Base-by-base conservation (phyloP, 2,797 vertebrate genomes). In the Typhlichthys eigenmanni region DNA sequence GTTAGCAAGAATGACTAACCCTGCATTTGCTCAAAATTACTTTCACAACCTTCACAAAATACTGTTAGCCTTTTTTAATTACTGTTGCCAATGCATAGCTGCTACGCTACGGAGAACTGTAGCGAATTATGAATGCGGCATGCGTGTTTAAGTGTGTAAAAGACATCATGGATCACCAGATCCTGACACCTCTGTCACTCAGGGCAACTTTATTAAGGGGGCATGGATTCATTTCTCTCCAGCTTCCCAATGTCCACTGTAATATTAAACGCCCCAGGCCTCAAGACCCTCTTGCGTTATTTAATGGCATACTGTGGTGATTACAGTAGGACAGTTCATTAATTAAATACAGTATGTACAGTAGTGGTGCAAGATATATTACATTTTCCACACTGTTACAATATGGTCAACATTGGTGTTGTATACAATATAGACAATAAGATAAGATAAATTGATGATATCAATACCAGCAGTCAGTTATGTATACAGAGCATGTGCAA, bases 151-250 rank as follows among this genome's bases (percentile, higher is more conserved):
- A 24, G 24, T 24, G 3, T 24, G 24, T 24, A 24, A 85, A 90
- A 89, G 69, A 68, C 82, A 87, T 90, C 81, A 90, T 88, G 87
- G 87, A 90, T 89, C 88, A 91, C 75, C 80, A 88, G 85, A 82
- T 89, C 66, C 67, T 58, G 78, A 72, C 69, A 60, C 78, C 65
- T 62, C 61, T 75, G 50, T 79, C 66, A 74, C 83, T 86, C 76
- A 68, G 69, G 83, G 71, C 77, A 75, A 24, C 24, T 80, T 87
- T 83, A 85, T 64, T 0, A 69, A 76, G 81, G 77, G 74, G 80
- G 71, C 55, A 71, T 67, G 75, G 64, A 80, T 83, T 84, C 74
- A 68, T 58, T 68, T 24, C 24, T 77, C 71, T 83, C 60, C 70
- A 66, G 76, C 71, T 72, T 73, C 63, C 70, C 47, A 58, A 82